Conservation (phyloP, 2,888 invertebrate species). For the Seira ritae region DNA sequence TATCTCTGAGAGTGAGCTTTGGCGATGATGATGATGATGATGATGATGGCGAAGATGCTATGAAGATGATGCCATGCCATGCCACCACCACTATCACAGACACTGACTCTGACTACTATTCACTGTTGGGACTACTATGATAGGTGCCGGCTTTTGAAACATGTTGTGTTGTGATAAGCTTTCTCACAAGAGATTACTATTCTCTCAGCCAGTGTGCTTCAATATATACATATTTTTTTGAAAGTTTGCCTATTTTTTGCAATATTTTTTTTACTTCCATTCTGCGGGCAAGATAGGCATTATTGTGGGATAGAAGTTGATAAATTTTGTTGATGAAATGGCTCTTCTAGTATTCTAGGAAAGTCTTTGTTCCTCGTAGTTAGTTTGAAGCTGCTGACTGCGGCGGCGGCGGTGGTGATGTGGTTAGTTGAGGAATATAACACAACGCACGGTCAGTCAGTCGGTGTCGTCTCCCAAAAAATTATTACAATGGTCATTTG, state of each 20-base stretch:
- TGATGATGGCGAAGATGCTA: background rate
- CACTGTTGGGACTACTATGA: background rate
- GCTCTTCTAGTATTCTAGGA: background rate
- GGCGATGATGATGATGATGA: no score
- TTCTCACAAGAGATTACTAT: background rate
- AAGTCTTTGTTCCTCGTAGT: slow-evolving; percentile 47
- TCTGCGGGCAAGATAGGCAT: background rate
- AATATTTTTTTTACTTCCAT: background rate
- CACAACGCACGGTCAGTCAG: background rate
- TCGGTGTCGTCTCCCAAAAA: background rate
- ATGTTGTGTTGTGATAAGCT: background rate
- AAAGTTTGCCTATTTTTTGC: slow-evolving; percentile 61
- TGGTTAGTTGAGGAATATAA: background rate
- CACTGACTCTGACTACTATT: background rate
- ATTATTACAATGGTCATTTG: no score
- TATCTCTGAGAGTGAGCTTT: no score
- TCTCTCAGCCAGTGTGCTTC: background rate
- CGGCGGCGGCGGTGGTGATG: slow-evolving; percentile 46
- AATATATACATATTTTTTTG: slow-evolving; percentile 32
- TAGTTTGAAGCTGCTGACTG: slow-evolving; percentile 54
- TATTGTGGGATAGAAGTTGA: slow-evolving; percentile 11
- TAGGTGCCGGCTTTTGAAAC: slow-evolving; percentile 6
- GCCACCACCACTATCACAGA: background rate
- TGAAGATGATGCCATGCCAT: background rate
- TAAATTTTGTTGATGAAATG: slow-evolving; percentile 11